Conservation (phyloP, 1,140 invertebrate species). For the Thalassaphorura encarpata region DNA sequence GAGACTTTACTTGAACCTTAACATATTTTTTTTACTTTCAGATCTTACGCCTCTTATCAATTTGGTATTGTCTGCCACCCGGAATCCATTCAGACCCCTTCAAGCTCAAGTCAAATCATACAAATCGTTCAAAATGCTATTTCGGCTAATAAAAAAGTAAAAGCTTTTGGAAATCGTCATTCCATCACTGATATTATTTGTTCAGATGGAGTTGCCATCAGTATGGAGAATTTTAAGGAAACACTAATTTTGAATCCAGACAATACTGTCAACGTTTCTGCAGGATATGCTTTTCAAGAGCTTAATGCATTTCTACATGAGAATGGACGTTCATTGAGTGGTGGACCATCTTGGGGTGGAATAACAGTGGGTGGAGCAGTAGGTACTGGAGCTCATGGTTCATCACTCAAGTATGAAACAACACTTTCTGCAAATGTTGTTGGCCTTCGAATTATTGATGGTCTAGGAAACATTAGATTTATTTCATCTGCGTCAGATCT, state of each 20-base stretch:
- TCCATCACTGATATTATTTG: conserved; percentile 16
- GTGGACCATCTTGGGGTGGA: conserved; percentile 7
- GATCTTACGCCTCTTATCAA: too few species aligned
- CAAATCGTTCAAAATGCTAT: neutral
- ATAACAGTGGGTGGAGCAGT: conserved; percentile 15
- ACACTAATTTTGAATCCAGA: neutral
- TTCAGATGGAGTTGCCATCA: conserved; percentile 11
- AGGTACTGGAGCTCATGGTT: conserved; percentile 18
- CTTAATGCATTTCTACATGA: neutral
- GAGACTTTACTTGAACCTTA: too few species aligned
- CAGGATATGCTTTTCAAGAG: neutral
- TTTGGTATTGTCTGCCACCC: too few species aligned
- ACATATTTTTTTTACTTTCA: too few species aligned
- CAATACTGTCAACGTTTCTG: conserved; percentile 8
- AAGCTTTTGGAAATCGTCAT: conserved; percentile 12
- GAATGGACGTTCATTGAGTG: neutral
- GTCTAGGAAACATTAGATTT: neutral
- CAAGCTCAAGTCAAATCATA: neutral
- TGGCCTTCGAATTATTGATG: neutral
- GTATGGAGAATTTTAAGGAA: conserved; percentile 1
- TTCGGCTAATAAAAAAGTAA: neutral
- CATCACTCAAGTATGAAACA: conserved; percentile 4
- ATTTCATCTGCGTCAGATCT: neutral
- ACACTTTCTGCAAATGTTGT: conserved; percentile 12
- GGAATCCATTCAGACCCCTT: neutral